Percentiles rank a stretch among this genome's conserved stretches.
Conservation (phyloP, 2,888 invertebrate species). For the Napeogenes inachia region DNA sequence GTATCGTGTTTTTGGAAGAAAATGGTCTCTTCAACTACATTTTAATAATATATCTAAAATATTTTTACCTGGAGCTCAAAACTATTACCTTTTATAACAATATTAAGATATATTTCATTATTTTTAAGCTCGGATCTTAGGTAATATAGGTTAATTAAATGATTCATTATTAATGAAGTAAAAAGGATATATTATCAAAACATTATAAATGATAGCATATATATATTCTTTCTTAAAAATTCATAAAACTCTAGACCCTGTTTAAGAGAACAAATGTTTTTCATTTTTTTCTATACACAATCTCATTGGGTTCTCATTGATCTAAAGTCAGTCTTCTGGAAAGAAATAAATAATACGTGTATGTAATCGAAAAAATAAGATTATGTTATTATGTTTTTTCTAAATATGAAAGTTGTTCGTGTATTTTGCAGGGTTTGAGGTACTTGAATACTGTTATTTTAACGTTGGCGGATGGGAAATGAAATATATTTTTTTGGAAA, state of each 20-base stretch:
- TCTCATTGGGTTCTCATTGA: slow-evolving; percentile 35
- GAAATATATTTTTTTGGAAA: too few species aligned
- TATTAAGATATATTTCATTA: too few species aligned
- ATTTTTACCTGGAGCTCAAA: slow-evolving; percentile 13
- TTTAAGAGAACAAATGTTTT: slow-evolving; percentile 35
- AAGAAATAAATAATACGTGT: slow-evolving; percentile 40
- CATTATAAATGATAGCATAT: too few species aligned
- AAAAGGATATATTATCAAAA: too few species aligned
- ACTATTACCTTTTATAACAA: too few species aligned
- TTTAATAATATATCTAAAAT: slow-evolving; percentile 17
- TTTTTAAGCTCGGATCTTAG: too few species aligned
- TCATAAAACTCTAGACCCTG: slow-evolving; percentile 30
- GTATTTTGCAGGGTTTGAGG: slow-evolving; percentile 36
- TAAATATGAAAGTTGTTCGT: slow-evolving; percentile 32
- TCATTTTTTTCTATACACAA: slow-evolving; percentile 31
- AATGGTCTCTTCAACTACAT: not conserved
- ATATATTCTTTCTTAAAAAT: slow-evolving; percentile 30
- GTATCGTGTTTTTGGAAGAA: too few species aligned
- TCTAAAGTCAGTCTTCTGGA: slow-evolving; percentile 41
- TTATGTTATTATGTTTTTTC: slow-evolving; percentile 47
- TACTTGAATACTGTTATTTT: not conserved
- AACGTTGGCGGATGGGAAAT: too few species aligned
- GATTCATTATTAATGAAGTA: too few species aligned
- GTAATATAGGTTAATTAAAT: too few species aligned
- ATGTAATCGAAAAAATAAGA: slow-evolving; percentile 42